Evolutionary conservation across 2,113 vertebrate genomes (phyloP).

Genomic region (Oryzias woworae): DNA sequence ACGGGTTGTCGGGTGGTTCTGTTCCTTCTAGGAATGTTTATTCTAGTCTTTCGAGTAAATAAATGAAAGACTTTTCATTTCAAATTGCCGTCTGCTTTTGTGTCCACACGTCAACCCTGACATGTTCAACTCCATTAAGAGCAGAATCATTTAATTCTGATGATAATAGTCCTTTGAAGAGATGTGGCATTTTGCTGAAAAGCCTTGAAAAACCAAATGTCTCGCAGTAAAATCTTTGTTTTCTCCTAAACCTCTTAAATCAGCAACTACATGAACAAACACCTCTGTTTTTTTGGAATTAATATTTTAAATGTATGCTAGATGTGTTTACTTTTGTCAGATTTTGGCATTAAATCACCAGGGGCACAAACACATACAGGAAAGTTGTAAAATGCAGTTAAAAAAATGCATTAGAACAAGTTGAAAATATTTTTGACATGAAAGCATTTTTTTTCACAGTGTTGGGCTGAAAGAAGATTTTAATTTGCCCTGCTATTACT

Average conservation of each 20-base stretch:
- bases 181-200: constrained; percentile 12
- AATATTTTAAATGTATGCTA: constrained; percentile 12
- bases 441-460: background rate
- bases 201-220: constrained; percentile 12
- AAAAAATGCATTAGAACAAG: background rate
- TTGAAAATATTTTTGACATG: constrained; percentile 9
- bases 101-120: too few species aligned
- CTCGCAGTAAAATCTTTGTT: background rate
- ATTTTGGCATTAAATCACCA: background rate
- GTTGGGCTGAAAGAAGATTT: constrained; percentile 1
- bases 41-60: too few species aligned
- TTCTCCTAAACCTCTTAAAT: constrained; percentile 7
- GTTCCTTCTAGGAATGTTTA: too few species aligned
- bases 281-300: constrained; percentile 5
- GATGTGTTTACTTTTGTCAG: constrained; percentile 7
- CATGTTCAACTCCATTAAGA: constrained; percentile 7
- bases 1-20: too few species aligned
- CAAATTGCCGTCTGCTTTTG: too few species aligned
- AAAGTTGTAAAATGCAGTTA: constrained; percentile 2
- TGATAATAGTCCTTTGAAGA: constrained; percentile 10
- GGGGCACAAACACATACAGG: background rate
- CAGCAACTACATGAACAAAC: background rate
- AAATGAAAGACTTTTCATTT: too few species aligned
- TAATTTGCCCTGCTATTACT: background rate
- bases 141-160: constrained; percentile 1